Conservation (phyloP, 2,113 vertebrate genomes). For the Anolis sagrei region DNA sequence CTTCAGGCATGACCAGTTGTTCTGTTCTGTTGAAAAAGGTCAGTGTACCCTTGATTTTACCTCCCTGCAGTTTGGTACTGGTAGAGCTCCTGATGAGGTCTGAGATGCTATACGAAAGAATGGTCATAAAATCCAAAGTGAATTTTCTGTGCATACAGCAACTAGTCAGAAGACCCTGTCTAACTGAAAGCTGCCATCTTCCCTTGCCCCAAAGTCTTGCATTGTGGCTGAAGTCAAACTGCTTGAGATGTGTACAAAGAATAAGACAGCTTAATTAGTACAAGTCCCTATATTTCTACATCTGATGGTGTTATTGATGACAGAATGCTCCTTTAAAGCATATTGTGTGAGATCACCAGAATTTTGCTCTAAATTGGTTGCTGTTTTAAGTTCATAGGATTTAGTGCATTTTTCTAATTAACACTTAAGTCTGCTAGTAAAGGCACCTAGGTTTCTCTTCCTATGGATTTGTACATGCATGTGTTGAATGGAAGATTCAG, state of each 20-base stretch:
- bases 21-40: no score
- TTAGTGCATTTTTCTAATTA: neutral
- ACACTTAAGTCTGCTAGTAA: neutral
- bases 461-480: neutral
- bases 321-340: neutral
- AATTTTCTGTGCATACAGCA: no score
- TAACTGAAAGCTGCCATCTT: neutral
- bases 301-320: neutral
- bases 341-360: neutral
- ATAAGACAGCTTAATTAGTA: neutral
- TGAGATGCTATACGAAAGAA: no score
- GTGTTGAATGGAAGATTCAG: neutral
- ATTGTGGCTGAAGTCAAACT: neutral
- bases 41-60: no score
- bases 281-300: no score
- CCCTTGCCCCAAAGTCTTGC: no score
- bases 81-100: no score
- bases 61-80: no score
- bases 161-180: no score
- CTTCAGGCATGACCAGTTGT: no score
- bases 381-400: neutral
- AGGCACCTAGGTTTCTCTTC: neutral
- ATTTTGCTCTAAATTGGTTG: neutral
- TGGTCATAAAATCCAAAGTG: no score
- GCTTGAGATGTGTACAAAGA: neutral